These are phyloP conservation scores for Solenopsis fugax DNA, from an alignment of 1,140 invertebrate species.

Conservation along the genomic window DNA sequence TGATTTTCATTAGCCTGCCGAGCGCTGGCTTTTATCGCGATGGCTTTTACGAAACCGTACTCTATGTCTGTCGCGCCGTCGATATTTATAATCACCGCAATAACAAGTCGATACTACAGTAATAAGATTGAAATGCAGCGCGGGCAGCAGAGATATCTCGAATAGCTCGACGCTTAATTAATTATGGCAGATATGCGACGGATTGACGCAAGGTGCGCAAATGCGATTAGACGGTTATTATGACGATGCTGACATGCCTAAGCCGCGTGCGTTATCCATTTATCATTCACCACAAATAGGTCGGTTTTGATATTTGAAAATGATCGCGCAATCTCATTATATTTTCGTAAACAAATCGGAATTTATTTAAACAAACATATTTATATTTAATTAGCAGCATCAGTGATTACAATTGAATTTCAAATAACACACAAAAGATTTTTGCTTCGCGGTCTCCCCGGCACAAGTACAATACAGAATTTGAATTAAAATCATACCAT, in stretches of 20 bases:
- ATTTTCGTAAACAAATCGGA: background rate
- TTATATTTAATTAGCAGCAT: slow-evolving; percentile 2
- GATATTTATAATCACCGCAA: slow-evolving; percentile 21
- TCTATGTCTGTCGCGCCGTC: background rate
- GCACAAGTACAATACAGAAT: background rate
- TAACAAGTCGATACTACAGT: slow-evolving; percentile 12
- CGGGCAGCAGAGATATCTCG: slow-evolving; percentile 13
- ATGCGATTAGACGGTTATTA: slow-evolving; percentile 58
- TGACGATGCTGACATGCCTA: background rate
- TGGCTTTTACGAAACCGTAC: slow-evolving; percentile 19
- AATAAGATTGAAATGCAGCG: slow-evolving; percentile 48
- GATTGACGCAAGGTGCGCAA: slow-evolving; percentile 56
- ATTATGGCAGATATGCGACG: slow-evolving; percentile 46
- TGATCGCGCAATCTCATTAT: background rate
- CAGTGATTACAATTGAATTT: background rate
- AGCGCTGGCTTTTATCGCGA: slow-evolving; percentile 2
- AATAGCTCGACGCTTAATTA: slow-evolving; percentile 52
- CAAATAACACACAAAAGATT: background rate
- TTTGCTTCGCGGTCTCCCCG: background rate
- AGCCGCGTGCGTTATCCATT: slow-evolving; percentile 24
- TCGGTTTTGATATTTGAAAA: background rate
- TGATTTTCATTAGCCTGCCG: slow-evolving; percentile 45
- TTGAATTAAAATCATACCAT: background rate
- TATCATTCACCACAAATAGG: background rate
- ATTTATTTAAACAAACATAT: background rate